Evolutionary conservation across 2,113 vertebrate genomes (phyloP), one percentile per base, ranked within the genome.

Genomic region (Coreoperca whiteheadi): DNA sequence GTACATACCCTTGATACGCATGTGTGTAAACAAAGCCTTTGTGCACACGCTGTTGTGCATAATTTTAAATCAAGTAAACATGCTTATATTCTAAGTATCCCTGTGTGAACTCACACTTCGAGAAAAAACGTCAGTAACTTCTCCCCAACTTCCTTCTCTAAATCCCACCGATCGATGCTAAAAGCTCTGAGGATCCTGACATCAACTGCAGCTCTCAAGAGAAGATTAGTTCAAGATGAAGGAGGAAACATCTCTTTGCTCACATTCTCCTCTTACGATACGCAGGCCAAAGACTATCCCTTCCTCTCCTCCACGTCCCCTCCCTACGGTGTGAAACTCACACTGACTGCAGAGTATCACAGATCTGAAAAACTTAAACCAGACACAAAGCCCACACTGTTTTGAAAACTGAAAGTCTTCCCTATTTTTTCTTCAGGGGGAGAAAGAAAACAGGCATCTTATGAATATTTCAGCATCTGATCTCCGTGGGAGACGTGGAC

Each of bases 391-490:
- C 77, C 53, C 50, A 67, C 69, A 77, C 68, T 92, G 88, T 90
- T 91, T 82, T 93, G 73, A 85, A 88, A 91, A 90, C 64, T 69
- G 20, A 79, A 91, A 88, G 76, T 72, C 43, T 73, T 77, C 68
- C 61, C 41, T 66, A 15, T 48, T 70, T 61, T 71, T 74, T 54
- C 56, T 87, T 75, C 34, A 37, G 85, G 77, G 86, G 67, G 16
- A 67, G 57, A 74, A 74, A 79, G 85, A 87, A 89, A 89, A 86
- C 86, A 87, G 85, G 82, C 74, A 82, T 71, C 85, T 93, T 82
- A 93, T 94, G 83, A 95, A 95, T 95, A 95, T 95, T 94, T 93
- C 89, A 92, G 65, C 71, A 82, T 88, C 71, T 82, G 89, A 91
- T 91, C 91, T 87, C 90, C 46, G 76, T 86, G 93, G 92, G 91